phyloP scores from a whole-genome alignment of 2,113 vertebrate species.

The Takifugu bimaculatus region DNA sequence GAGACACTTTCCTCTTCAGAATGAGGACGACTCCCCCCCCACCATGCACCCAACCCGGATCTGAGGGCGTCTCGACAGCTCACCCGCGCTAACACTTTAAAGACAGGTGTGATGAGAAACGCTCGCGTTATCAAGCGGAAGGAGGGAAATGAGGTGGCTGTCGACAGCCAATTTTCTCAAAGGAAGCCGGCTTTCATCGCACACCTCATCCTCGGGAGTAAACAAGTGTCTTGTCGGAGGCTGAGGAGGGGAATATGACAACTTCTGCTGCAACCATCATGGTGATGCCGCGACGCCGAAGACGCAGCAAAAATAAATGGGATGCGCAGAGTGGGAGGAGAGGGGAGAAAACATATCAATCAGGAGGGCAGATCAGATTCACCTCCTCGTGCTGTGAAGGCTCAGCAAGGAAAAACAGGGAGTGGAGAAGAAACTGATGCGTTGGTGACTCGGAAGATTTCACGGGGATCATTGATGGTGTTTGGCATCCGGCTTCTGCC shows the following conservation, averaged over 20 bases:
- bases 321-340: slow-evolving; percentile 16
- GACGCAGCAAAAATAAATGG: slow-evolving; percentile 38
- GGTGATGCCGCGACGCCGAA: slow-evolving; percentile 43
- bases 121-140: slow-evolving; percentile 61
- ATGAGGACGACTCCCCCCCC: slow-evolving; percentile 24
- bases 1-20: slow-evolving; percentile 19
- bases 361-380: slow-evolving; percentile 50
- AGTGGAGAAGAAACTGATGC: slow-evolving; percentile 50
- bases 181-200: slow-evolving; percentile 75
- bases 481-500: slow-evolving; percentile 41
- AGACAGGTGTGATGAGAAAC: slow-evolving; percentile 66
- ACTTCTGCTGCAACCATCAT: slow-evolving; percentile 57
- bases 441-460: slow-evolving; percentile 30
- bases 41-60: slow-evolving; percentile 40
- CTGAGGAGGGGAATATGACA: slow-evolving; percentile 62
- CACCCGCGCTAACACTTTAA: slow-evolving; percentile 33
- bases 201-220: slow-evolving; percentile 71
- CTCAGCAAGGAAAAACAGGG: slow-evolving; percentile 51
- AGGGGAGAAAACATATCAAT: slow-evolving; percentile 63
- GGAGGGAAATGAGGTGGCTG: slow-evolving; percentile 65
- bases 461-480: slow-evolving; percentile 55
- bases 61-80: slow-evolving; percentile 64
- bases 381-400: slow-evolving; percentile 56
- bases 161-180: slow-evolving; percentile 75
- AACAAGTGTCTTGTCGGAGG: slow-evolving; percentile 71